Conservation (phyloP, 2,888 invertebrate genomes). For the Aspidiotus destructor region DNA sequence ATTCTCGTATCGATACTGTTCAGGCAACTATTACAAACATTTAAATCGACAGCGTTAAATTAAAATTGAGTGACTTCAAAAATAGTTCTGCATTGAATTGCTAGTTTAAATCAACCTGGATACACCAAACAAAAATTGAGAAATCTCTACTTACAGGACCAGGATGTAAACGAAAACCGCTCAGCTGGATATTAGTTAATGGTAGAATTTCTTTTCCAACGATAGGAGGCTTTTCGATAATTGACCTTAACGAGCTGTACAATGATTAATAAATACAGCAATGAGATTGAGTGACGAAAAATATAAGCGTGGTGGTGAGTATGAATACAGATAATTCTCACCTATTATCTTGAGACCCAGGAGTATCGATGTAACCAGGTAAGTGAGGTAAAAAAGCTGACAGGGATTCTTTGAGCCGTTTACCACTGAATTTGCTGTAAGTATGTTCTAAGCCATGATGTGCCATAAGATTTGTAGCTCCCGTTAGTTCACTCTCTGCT, state of each 20-base stretch:
- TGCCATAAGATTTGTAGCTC: constrained; percentile 93
- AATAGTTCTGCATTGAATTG: constrained; percentile 7
- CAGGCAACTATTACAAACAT: constrained; percentile 58
- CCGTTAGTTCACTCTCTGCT: constrained; percentile 88
- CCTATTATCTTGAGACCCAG: constrained; percentile 64
- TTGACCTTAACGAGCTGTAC: constrained; percentile 75
- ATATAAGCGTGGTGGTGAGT: not conserved
- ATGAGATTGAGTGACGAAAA: too few species aligned
- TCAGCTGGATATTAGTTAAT: constrained; percentile 73
- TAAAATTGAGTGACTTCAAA: not conserved
- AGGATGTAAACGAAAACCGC: constrained; percentile 89
- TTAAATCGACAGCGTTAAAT: not conserved
- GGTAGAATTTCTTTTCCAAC: constrained; percentile 82
- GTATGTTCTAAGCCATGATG: constrained; percentile 94
- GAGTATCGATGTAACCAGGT: constrained; percentile 89
- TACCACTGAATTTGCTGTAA: constrained; percentile 94
- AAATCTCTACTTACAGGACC: constrained; percentile 59
- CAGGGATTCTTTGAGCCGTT: constrained; percentile 87
- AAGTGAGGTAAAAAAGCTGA: constrained; percentile 91
- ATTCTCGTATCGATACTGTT: constrained; percentile 87
- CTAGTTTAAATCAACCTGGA: not conserved
- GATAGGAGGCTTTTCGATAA: constrained; percentile 92
- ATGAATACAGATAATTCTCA: constrained; percentile 39
- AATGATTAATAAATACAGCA: constrained; percentile 18
- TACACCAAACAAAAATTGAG: not conserved